Evolutionary conservation across 2,797 vertebrate species (phyloP).

Genomic region (Anas georgica): DNA sequence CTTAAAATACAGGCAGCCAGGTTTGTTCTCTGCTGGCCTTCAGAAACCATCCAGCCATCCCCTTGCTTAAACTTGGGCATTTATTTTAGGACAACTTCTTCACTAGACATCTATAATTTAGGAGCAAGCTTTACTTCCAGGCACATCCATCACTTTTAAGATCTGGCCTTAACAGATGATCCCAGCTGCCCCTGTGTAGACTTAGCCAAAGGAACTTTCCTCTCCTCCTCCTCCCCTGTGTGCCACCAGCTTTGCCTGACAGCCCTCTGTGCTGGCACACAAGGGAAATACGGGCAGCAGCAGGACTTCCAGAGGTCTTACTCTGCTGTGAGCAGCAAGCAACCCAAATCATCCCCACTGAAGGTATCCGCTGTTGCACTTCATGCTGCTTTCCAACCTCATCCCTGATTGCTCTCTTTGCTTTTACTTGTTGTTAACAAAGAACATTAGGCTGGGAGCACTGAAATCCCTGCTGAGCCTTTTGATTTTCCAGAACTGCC

Average conservation of each 20-base stretch:
- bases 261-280: neutral
- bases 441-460: neutral
- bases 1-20: neutral
- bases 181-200: neutral
- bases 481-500: slow-evolving; percentile 14
- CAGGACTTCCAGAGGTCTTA: neutral
- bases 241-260: neutral
- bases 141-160: neutral
- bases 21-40: neutral
- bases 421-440: slow-evolving; percentile 46
- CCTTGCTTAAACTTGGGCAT: neutral
- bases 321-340: neutral
- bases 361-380: neutral
- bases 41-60: neutral
- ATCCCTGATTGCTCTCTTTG: neutral
- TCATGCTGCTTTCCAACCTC: neutral
- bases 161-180: neutral
- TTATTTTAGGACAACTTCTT: neutral
- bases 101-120: neutral
- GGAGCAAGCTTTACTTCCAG: neutral
- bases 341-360: neutral
- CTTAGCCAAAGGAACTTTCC: neutral
- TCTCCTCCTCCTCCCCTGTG: neutral
- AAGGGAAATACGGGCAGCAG: neutral
- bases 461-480: slow-evolving; percentile 26